Evolutionary conservation across 2,888 invertebrate genomes (phyloP).

Genomic region (Acrobasis consociella): DNA sequence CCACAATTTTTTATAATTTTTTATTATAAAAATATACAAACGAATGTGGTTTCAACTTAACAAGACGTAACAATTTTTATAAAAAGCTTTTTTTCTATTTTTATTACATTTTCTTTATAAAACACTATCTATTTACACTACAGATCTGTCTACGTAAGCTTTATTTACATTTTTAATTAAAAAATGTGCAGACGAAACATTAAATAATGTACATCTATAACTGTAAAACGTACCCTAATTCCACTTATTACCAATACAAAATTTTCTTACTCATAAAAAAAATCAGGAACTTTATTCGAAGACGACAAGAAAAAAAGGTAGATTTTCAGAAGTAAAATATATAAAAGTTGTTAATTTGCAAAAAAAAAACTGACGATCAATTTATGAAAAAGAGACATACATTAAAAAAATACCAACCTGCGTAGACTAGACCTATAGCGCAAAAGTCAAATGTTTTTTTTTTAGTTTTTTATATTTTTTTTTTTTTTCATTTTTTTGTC

Average conservation of each 20-base stretch:
- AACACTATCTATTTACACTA: conserved; percentile 10
- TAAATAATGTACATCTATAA: not conserved
- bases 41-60: conserved; percentile 19
- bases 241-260: too few species aligned
- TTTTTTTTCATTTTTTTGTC: conserved; percentile 13
- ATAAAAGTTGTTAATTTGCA: too few species aligned
- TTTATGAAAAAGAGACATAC: too few species aligned
- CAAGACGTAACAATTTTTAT: not conserved
- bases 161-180: not conserved
- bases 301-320: too few species aligned
- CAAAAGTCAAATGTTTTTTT: conserved; percentile 14
- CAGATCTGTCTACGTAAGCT: conserved; percentile 12
- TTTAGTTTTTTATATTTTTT: too few species aligned
- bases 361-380: too few species aligned
- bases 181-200: not conserved
- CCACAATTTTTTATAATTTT: conserved; percentile 5
- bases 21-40: conserved; percentile 14
- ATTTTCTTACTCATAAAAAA: too few species aligned
- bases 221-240: too few species aligned
- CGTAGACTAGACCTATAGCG: conserved; percentile 6
- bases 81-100: conserved; percentile 13
- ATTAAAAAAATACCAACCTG: conserved; percentile 14
- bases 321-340: too few species aligned
- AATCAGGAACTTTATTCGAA: too few species aligned
- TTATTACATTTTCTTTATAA: conserved; percentile 9